Percentiles rank a stretch among this genome's conserved stretches.
These are phyloP conservation scores for Bubalus kerabau DNA, from an alignment of 2,113 vertebrate genomes.

Conservation along the genomic window DNA sequence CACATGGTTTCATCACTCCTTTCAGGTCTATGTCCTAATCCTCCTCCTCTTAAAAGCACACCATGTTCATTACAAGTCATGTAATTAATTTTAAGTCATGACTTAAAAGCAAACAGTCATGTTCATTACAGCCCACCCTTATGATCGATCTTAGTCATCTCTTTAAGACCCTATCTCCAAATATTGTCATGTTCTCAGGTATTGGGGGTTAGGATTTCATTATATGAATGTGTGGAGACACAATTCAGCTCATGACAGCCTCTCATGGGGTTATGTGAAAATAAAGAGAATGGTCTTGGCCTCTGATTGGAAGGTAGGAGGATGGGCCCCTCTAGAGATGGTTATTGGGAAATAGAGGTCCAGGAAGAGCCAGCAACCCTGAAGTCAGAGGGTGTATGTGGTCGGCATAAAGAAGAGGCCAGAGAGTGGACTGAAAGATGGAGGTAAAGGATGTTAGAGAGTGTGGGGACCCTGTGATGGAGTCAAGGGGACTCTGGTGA, in stretches of 20 bases:
- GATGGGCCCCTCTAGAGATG: not conserved
- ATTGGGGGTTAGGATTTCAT: not conserved
- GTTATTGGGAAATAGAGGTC: not conserved
- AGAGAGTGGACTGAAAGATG: not conserved
- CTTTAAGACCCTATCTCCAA: not conserved
- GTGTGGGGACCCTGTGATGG: fast-evolving
- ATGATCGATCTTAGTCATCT: not conserved
- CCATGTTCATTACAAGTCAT: not conserved
- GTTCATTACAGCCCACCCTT: too few species aligned
- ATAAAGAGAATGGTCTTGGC: not conserved
- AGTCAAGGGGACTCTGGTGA: not conserved
- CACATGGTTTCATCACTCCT: not conserved
- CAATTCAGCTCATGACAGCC: too few species aligned
- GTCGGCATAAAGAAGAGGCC: not conserved
- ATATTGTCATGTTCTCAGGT: not conserved
- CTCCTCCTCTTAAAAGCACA: not conserved
- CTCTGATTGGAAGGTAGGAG: fast-evolving
- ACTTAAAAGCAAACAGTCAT: not conserved
- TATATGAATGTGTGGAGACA: too few species aligned
- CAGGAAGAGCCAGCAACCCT: not conserved
- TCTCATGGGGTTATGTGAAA: not conserved
- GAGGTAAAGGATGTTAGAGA: not conserved
- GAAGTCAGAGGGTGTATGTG: fast-evolving
- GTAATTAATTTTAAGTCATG: too few species aligned
- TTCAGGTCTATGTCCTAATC: not conserved